phyloP scores from a whole-genome alignment of 2,113 vertebrate species.

The Chaetorhynchus papuensis region DNA sequence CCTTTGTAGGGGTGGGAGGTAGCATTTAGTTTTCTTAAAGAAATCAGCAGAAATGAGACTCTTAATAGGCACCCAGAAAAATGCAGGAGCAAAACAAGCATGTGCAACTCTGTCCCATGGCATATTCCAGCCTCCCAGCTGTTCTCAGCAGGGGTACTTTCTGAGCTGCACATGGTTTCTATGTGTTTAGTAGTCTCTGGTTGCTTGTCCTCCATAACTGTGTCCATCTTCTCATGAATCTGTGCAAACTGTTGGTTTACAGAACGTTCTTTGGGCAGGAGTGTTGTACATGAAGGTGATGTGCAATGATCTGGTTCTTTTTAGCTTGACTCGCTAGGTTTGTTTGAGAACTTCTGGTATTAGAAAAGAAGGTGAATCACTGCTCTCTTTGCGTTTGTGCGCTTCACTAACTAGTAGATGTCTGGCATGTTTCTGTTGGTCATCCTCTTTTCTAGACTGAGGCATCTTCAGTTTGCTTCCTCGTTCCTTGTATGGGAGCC shows the following conservation, averaged over 20 bases:
- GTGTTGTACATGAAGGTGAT: not conserved
- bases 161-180: not conserved
- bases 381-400: not conserved
- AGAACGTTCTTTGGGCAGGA: not conserved
- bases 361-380: not conserved
- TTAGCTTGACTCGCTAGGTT: not conserved
- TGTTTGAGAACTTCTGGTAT: not conserved
- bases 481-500: not conserved
- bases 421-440: not conserved
- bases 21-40: not conserved
- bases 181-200: not conserved
- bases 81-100: not conserved
- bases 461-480: not conserved
- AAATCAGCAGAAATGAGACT: not conserved
- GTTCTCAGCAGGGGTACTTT: not conserved
- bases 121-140: not conserved
- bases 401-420: not conserved
- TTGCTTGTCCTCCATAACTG: not conserved
- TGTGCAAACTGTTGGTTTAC: not conserved
- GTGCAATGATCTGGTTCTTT: not conserved
- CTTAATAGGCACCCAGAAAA: not conserved
- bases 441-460: not conserved
- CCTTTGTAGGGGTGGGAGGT: not conserved
- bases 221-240: not conserved
- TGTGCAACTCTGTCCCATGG: accelerated